These are phyloP conservation scores for Zygothrica quintamaculata DNA, from an alignment of 2,888 invertebrate genomes.

Conservation along the genomic window DNA sequence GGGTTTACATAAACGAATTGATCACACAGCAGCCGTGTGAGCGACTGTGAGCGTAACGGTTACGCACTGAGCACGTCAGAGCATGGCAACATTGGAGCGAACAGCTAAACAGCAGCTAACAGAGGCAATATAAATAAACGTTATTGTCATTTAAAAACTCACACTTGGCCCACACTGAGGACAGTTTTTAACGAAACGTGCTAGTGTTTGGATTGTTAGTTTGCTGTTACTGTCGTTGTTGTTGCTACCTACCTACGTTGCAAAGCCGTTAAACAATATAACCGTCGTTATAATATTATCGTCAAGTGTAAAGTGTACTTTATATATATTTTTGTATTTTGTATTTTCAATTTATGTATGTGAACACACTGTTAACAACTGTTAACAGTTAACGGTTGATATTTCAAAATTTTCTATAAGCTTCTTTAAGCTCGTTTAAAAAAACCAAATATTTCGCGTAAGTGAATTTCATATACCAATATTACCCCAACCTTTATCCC, in stretches of 20 bases:
- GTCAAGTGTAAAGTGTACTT: too few species aligned
- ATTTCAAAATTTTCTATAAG: neutral
- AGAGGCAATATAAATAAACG: conserved; percentile 45
- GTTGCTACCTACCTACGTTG: conserved; percentile 2
- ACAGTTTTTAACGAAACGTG: conserved; percentile 71
- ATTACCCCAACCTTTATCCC: too few species aligned
- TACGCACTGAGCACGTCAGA: conserved; percentile 41
- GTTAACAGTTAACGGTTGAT: neutral
- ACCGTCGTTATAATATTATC: too few species aligned
- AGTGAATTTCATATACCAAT: conserved; percentile 28
- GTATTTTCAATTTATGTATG: conserved; percentile 3
- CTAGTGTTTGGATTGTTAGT: conserved; percentile 54
- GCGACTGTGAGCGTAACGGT: conserved; percentile 33
- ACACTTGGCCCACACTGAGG: conserved; percentile 67
- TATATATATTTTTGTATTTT: too few species aligned
- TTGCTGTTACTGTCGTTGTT: conserved; percentile 8
- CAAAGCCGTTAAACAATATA: neutral
- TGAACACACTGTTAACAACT: neutral
- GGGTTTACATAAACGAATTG: conserved; percentile 31
- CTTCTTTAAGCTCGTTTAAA: neutral
- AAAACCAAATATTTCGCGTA: conserved; percentile 20
- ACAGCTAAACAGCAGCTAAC: conserved; percentile 32
- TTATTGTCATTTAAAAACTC: conserved; percentile 38
- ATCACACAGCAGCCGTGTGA: conserved; percentile 58
- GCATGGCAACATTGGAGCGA: neutral